Evolutionary conservation across 1,140 invertebrate species (phyloP), one percentile per base, ranked within the genome.

Genomic region (Magallana ariakensis): DNA sequence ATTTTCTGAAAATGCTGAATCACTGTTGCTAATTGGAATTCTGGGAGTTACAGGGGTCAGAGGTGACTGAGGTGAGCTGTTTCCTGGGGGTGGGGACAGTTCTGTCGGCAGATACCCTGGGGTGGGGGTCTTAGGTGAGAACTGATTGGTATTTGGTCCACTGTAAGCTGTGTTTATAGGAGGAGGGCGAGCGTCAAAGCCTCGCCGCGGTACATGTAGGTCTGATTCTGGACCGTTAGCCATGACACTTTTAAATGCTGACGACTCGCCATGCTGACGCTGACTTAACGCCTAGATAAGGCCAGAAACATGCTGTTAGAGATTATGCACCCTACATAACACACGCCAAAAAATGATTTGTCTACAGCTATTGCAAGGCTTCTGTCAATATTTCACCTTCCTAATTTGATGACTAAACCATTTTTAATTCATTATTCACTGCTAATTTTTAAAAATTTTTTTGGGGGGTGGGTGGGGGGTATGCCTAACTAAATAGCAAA

Each of bases 1-100:
- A 87, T 92, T 87, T 53, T 91, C 90, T 54, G 87, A 57, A 84
- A 82, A 82, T 82, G 80, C 16, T 54, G 33, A 19, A 55, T 62
- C 62, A 54, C 54, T 57, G 84, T 75, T 46, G 19, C 55, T 84
- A n/a, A 82, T 56, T 75, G 58, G 84, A 16, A 75, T 57, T 66
- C 58, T 86, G 9, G 70, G 84, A 55, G 75, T 90, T 9, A 84
- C 85, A 15, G 84, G 84, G 80, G 89, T 86, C 54, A 85, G 22
- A 54, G 85, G 86, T 84, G 84, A 58, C 46, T 85, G 84, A 22
- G 84, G 80, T n/a, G 88, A 84, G 22, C 84, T 57, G 15, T 62
- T 22, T 16, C 87, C 26, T 70, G 84, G 80, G 58, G 87, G 62
- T 58, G 87, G 84, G 60, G 87, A 82, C 26, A 56, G 55, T 70